Conservation (phyloP, 2,888 invertebrate species). For the Pollenia amentaria region DNA sequence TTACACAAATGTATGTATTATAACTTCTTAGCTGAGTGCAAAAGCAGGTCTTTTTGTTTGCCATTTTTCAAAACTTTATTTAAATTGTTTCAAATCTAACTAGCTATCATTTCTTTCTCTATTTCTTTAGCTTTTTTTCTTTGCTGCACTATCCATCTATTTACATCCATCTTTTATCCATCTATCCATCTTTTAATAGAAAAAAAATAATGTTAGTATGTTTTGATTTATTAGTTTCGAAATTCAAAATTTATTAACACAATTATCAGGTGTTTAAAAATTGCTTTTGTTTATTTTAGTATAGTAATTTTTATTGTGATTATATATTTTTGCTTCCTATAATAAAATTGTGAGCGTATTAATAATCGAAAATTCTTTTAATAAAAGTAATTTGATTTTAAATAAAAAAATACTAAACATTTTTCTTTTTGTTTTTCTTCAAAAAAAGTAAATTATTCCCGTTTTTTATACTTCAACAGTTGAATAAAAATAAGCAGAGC, state of each 20-base stretch:
- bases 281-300: conserved; percentile 17
- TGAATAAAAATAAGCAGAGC: not conserved
- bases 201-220: conserved; percentile 4
- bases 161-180: conserved; percentile 1
- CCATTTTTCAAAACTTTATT: not conserved
- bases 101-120: conserved; percentile 36
- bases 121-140: conserved; percentile 9
- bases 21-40: conserved; percentile 26
- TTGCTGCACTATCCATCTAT: not conserved
- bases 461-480: not conserved
- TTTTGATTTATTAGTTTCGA: not conserved
- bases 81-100: not conserved
- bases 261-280: no score
- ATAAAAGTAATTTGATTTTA: conserved; percentile 61
- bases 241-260: not conserved
- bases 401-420: conserved; percentile 8
- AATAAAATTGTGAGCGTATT: conserved; percentile 23
- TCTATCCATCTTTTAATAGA: no score
- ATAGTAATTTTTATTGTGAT: conserved; percentile 14
- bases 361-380: conserved; percentile 51
- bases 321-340: conserved; percentile 35
- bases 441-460: conserved; percentile 20
- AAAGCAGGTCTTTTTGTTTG: conserved; percentile 14
- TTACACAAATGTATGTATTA: not conserved
- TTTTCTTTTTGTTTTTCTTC: conserved; percentile 18